Conservation (phyloP, 2,888 invertebrate species). For the Synanthedon formicaeformis region DNA sequence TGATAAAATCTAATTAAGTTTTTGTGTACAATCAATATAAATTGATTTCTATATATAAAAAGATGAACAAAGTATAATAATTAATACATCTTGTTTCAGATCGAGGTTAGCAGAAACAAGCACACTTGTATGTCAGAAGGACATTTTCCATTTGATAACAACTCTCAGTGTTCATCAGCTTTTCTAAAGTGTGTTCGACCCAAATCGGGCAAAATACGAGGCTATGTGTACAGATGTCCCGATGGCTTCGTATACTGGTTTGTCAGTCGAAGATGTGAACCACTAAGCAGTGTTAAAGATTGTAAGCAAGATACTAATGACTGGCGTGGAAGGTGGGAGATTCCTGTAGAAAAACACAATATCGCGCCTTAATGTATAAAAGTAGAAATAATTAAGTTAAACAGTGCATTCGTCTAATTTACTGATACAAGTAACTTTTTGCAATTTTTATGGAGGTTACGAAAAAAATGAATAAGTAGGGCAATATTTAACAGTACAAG, state of each 20-base stretch:
- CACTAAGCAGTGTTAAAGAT: constrained; percentile 69
- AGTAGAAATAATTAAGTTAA: no score
- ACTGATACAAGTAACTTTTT: no score
- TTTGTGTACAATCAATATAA: no score
- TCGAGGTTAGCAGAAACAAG: constrained; percentile 66
- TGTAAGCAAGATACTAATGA: constrained; percentile 61
- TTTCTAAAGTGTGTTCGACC: constrained; percentile 78
- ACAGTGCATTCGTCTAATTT: no score
- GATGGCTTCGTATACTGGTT: constrained; percentile 82
- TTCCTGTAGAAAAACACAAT: constrained; percentile 68
- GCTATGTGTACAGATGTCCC: constrained; percentile 82
- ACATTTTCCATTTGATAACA: constrained; percentile 75
- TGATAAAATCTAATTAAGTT: no score
- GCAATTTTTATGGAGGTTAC: no score
- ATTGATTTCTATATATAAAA: no score
- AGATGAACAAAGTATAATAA: neutral
- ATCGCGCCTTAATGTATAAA: constrained; percentile 36
- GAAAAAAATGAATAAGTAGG: no score
- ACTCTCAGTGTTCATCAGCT: constrained; percentile 75
- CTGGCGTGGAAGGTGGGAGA: constrained; percentile 65
- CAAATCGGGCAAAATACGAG: constrained; percentile 68
- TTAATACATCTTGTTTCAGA: constrained; percentile 53
- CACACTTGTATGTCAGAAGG: constrained; percentile 77
- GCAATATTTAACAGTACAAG: no score
- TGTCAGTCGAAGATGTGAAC: constrained; percentile 82